Conservation (phyloP, 2,888 invertebrate species). For the Diplazon laetatorius region DNA sequence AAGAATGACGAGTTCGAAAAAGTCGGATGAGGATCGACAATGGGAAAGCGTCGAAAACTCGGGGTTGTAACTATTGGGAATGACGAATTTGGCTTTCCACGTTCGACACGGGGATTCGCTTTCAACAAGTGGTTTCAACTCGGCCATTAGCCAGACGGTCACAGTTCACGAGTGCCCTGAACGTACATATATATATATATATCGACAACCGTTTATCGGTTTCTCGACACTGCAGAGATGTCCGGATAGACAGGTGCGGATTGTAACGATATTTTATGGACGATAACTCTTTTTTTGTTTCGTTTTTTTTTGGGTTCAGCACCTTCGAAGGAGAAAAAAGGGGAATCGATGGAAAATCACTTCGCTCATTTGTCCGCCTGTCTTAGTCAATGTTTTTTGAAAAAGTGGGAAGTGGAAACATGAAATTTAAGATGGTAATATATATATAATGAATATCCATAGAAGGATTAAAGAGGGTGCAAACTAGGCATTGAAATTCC, state of each 20-base stretch:
- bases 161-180: conserved; percentile 10
- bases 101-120: conserved; percentile 54
- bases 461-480: too few species aligned
- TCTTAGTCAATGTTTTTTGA: too few species aligned
- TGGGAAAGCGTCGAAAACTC: conserved; percentile 22
- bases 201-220: conserved; percentile 14
- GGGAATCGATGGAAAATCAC: too few species aligned
- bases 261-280: neutral
- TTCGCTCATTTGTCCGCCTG: too few species aligned
- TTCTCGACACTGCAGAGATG: neutral
- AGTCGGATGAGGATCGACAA: conserved; percentile 17
- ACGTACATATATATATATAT: too few species aligned
- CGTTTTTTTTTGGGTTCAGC: too few species aligned
- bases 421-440: too few species aligned
- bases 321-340: too few species aligned
- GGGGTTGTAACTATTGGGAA: too few species aligned
- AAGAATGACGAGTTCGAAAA: conserved; percentile 6
- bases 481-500: too few species aligned
- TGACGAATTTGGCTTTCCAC: conserved; percentile 26
- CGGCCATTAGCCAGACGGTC: conserved; percentile 65
- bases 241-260: neutral
- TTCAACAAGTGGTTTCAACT: conserved; percentile 72
- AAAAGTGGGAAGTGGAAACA: too few species aligned
- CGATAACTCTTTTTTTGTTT: neutral
- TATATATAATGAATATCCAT: too few species aligned